phyloP scores from a whole-genome alignment of 2,113 vertebrate genomes.

The Pedetes capensis region DNA sequence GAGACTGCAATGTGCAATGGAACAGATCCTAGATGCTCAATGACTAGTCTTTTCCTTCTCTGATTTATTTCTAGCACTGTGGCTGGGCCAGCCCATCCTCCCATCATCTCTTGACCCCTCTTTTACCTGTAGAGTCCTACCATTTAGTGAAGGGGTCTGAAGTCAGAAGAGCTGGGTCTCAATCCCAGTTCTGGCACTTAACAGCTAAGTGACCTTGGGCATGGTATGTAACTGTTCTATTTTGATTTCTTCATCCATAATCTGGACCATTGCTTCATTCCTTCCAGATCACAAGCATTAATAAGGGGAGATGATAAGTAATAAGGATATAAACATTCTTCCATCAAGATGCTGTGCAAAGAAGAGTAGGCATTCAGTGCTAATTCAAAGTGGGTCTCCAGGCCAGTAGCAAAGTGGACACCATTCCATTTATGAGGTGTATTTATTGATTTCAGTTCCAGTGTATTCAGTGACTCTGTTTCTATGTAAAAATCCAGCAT shows the following conservation, averaged over 20 bases:
- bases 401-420: not conserved
- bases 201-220: not conserved
- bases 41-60: not conserved
- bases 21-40: not conserved
- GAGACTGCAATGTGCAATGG: not conserved
- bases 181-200: not conserved
- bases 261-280: not conserved
- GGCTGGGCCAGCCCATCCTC: not conserved
- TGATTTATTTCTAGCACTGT: not conserved
- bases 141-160: not conserved
- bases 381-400: not conserved
- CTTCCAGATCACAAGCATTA: not conserved
- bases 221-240: not conserved
- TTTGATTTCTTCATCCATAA: not conserved
- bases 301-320: accelerated
- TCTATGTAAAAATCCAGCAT: not conserved
- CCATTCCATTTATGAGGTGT: not conserved
- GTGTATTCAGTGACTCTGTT: not conserved
- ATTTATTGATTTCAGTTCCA: not conserved
- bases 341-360: not conserved
- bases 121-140: not conserved
- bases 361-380: not conserved
- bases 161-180: not conserved
- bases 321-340: not conserved
- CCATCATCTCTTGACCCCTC: not conserved